Conservation (phyloP, 2,888 invertebrate species). For the Trichogramma dendrolimi region DNA sequence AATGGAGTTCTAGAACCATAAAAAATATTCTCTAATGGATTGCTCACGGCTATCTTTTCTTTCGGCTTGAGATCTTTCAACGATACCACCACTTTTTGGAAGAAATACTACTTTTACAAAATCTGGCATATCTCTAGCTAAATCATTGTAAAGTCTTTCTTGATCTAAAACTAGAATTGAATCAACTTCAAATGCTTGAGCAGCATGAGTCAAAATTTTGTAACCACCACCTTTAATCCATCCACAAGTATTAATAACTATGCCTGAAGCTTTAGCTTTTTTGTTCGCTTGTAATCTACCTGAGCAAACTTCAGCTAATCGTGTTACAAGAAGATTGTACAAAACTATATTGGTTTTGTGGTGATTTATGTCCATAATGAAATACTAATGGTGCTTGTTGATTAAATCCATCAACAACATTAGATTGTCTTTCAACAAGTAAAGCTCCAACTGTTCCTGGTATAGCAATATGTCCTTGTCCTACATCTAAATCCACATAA, state of each 20-base stretch:
- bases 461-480: slow-evolving; percentile 87
- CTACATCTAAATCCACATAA: slow-evolving; percentile 92
- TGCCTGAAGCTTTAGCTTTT: slow-evolving; percentile 82
- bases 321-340: slow-evolving; percentile 77
- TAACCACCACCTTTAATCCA: slow-evolving; percentile 95
- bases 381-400: slow-evolving; percentile 89
- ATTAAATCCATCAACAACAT: slow-evolving; percentile 92
- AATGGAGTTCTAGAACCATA: slow-evolving; percentile 80
- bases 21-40: slow-evolving; percentile 90
- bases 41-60: slow-evolving; percentile 74
- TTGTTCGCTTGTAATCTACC: slow-evolving; percentile 82
- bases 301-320: slow-evolving; percentile 80
- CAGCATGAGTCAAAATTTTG: slow-evolving; percentile 78
- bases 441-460: slow-evolving; percentile 89
- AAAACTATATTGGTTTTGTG: slow-evolving; percentile 72
- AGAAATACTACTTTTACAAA: slow-evolving; percentile 86
- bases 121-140: slow-evolving; percentile 87
- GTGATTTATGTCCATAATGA: slow-evolving; percentile 84
- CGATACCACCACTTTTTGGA: slow-evolving; percentile 96
- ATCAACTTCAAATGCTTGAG: slow-evolving; percentile 92
- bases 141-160: slow-evolving; percentile 90
- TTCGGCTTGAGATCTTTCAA: slow-evolving; percentile 72
- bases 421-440: slow-evolving; percentile 86
- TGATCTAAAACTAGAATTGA: slow-evolving; percentile 94
- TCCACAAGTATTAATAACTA: slow-evolving; percentile 95